Evolutionary conservation across 2,888 invertebrate species (phyloP).

Genomic region (Onthophagus sagittarius): DNA sequence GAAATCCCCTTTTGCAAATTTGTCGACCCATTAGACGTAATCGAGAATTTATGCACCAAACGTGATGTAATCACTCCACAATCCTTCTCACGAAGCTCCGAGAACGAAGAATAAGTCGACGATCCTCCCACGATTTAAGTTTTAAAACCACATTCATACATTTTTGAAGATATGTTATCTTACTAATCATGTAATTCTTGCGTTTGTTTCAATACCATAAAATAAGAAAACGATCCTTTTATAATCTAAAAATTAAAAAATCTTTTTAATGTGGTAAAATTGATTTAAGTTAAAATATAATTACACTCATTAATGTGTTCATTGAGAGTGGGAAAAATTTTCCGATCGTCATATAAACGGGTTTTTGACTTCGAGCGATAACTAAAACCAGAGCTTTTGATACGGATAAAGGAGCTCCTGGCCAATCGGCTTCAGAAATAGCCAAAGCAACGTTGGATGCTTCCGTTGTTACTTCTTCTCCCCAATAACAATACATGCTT

Average conservation of each 20-base stretch:
- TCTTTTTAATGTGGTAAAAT: background rate
- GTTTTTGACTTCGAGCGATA: constrained; percentile 29
- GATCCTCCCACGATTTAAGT: too few species aligned
- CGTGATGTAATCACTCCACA: background rate
- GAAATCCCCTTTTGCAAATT: background rate
- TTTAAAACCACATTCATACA: too few species aligned
- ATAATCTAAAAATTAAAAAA: constrained; percentile 21
- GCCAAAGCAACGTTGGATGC: constrained; percentile 27
- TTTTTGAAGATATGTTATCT: background rate
- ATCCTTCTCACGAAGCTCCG: too few species aligned
- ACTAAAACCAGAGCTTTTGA: constrained; percentile 28
- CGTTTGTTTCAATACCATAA: constrained; percentile 25
- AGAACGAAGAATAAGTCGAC: too few species aligned
- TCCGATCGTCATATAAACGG: constrained; percentile 30
- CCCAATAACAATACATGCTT: constrained; percentile 33
- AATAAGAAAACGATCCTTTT: constrained; percentile 27
- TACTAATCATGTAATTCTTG: background rate
- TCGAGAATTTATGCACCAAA: background rate
- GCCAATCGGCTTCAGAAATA: constrained; percentile 26
- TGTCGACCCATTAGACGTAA: background rate
- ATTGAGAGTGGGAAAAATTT: constrained; percentile 30
- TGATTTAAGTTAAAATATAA: background rate
- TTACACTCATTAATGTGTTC: constrained; percentile 28
- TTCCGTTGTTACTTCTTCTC: constrained; percentile 30
- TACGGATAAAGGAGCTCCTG: constrained; percentile 21